Percentiles rank a stretch among this genome's conserved stretches.
Conservation (phyloP, 2,113 vertebrate species). For the Desmodus rotundus region DNA sequence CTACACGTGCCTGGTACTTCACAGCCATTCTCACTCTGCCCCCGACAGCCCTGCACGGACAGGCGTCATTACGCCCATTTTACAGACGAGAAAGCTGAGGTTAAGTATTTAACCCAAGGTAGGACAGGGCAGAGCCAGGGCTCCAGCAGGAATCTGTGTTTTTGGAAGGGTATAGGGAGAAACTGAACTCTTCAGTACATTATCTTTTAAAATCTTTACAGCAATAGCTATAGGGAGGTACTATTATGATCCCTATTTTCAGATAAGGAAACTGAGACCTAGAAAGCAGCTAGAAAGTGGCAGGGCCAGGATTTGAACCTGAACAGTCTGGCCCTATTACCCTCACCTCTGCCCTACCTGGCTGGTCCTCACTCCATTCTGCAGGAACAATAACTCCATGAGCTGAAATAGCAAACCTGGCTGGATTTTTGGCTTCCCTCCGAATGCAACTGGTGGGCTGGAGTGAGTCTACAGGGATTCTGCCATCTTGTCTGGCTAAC, state of each 20-base stretch:
- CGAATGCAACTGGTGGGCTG: not conserved
- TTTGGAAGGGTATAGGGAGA: not conserved
- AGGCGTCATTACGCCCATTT: not conserved
- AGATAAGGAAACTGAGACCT: not conserved
- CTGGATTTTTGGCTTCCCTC: not conserved
- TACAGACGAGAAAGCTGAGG: not conserved
- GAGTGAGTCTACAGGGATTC: not conserved
- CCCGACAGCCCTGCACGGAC: not conserved
- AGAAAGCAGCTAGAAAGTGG: not conserved
- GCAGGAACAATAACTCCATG: not conserved
- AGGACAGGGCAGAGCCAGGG: not conserved
- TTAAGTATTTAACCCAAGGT: not conserved
- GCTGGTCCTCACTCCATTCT: not conserved
- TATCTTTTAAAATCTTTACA: not conserved
- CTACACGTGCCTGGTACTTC: rapidly evolving
- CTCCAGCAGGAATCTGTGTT: not conserved
- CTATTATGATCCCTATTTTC: not conserved
- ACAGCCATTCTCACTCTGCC: not conserved
- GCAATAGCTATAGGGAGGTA: not conserved
- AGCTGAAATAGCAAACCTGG: not conserved
- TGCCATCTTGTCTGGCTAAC: not conserved
- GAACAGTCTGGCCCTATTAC: too few species aligned
- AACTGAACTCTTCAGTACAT: not conserved
- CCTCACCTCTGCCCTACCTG: not conserved
- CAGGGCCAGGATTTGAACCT: not conserved